Base-by-base conservation (phyloP, 2,113 vertebrate genomes). In the Tragulus kanchil region DNA sequence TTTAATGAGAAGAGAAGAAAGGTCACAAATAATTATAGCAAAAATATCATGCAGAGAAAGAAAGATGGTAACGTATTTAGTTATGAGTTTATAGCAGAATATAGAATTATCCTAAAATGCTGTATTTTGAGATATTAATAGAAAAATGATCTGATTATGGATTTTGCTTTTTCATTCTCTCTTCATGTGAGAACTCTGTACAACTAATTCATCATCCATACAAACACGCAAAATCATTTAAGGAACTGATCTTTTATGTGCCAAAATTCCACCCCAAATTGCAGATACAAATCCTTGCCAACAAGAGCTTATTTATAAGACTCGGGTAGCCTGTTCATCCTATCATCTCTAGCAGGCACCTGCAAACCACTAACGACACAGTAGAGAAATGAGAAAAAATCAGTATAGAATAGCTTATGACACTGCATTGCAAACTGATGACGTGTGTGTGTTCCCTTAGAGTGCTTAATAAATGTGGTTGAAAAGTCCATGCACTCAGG, bases 281-380 rank as follows among this genome's bases (percentile, higher is more conserved):
- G 28, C 31, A 94, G 31, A 92, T 73, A 73, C 31, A 75, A 90
- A 90, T 6, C 61, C 5, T 89, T 92, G 31, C 61, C 95, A 87
- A 79, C 52, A 82, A 88, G 86, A 86, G 48, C 93, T 90, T 98
- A 93, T 94, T 97, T 90, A 87, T 91, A 92, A 95, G 65, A 87
- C 73, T 93, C 26, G 6, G 26, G 65, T 28, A 93, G 69, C 31
- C 16, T 93, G 50, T 85, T 93, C 77, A 82, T 23, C 83, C 21
- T 58, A 45, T 78, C 61, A 81, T 90, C 81, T 93, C 81, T 65
- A 91, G 5, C 42, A 96, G 59, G 42, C 52, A 48, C 42, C 54
- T 42, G 73, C 73, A 89, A 91, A 82, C 26, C 58, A 95, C 64
- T 81, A 92, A 87, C 42, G 61, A n/a, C 50, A 89, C 28, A 87